Conservation (phyloP, 92 coral and sea anemone species). For the Parazoanthus darwini region DNA sequence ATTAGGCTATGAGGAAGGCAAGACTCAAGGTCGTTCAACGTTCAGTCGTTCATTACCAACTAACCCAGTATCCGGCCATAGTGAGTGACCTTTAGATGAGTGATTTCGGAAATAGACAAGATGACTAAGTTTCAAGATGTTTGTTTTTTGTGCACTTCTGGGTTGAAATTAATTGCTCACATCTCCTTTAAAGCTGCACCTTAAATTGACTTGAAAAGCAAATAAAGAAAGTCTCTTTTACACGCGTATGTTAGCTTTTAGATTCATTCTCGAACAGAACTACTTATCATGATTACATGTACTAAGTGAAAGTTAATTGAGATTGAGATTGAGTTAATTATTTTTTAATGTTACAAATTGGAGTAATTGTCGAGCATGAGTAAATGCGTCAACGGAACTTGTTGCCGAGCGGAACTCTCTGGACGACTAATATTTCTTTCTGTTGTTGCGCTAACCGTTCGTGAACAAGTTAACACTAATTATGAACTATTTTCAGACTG, state of each 20-base stretch:
- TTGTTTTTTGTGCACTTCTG: no score
- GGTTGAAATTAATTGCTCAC: background rate
- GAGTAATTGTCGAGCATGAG: background rate
- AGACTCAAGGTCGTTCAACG: background rate
- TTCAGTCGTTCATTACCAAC: background rate
- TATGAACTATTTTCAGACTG: no score
- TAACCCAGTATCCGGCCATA: conserved; percentile 1
- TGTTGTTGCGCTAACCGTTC: conserved; percentile 4
- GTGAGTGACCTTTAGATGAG: background rate
- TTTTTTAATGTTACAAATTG: background rate
- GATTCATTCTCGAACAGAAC: background rate
- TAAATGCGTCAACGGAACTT: background rate
- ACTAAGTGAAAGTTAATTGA: background rate
- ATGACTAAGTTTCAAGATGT: background rate
- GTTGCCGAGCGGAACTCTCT: background rate
- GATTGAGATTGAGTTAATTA: background rate
- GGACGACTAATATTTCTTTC: background rate
- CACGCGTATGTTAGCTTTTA: background rate
- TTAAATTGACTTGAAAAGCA: background rate
- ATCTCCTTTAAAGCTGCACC: background rate
- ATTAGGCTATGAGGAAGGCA: conserved; percentile 1
- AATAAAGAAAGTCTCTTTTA: no score
- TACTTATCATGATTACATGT: no score
- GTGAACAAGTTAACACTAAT: background rate
- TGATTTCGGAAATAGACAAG: background rate